These are phyloP conservation scores for Bradysia coprophila DNA, from an alignment of 1,140 invertebrate genomes.

Conservation along the genomic window DNA sequence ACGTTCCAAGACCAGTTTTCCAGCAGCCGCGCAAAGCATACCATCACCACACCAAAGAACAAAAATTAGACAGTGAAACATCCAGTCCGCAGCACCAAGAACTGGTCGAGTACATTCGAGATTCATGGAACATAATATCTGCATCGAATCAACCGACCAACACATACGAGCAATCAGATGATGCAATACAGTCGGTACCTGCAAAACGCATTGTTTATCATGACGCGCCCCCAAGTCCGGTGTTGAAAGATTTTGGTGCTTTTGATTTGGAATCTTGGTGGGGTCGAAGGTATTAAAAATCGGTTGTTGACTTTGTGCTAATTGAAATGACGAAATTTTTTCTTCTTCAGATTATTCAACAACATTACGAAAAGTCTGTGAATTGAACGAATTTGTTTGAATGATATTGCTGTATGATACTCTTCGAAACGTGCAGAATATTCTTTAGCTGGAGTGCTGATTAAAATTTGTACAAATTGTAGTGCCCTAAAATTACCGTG, in stretches of 20 bases:
- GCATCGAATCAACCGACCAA: neutral
- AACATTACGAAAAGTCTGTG: constrained; percentile 57
- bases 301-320: too few relatives aligned
- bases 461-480: too few relatives aligned
- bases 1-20: constrained; percentile 27
- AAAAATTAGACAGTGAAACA: constrained; percentile 19
- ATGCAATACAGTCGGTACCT: neutral
- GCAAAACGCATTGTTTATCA: constrained; percentile 30
- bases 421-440: too few relatives aligned
- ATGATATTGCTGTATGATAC: too few relatives aligned
- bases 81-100: constrained; percentile 27
- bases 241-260: constrained; percentile 58
- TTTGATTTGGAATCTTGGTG: constrained; percentile 78
- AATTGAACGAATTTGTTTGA: too few relatives aligned
- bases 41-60: constrained; percentile 10
- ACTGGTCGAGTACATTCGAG: constrained; percentile 24
- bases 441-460: too few relatives aligned
- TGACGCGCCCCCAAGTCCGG: constrained; percentile 45
- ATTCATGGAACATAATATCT: neutral
- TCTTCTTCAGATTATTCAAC: constrained; percentile 60
- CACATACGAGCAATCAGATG: neutral
- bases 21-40: constrained; percentile 21
- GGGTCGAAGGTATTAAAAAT: too few relatives aligned
- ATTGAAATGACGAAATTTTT: too few relatives aligned
- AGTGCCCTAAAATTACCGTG: too few relatives aligned